phyloP scores from a whole-genome alignment of 92 coral and sea anemone species.

The Phenganax stokvisi region DNA sequence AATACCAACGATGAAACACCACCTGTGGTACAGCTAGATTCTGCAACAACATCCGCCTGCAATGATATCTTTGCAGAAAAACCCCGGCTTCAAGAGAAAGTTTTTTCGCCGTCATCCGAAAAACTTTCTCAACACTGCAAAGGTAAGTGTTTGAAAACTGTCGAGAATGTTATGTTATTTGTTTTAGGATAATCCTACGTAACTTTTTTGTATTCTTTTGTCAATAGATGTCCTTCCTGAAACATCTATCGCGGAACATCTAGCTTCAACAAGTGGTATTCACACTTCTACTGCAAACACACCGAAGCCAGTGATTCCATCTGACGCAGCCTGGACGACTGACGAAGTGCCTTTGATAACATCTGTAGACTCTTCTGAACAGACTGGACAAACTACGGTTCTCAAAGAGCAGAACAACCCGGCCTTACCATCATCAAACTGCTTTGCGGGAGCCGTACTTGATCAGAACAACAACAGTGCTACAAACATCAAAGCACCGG shows the following conservation, averaged over 20 bases:
- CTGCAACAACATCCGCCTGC: neutral
- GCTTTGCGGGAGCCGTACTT: neutral
- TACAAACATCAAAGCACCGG: neutral
- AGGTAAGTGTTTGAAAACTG: neutral
- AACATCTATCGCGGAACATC: neutral
- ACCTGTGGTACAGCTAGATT: neutral
- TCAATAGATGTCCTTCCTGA: no score
- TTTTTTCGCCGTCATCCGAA: neutral
- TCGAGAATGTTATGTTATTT: neutral
- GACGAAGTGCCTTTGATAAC: neutral
- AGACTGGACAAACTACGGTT: neutral
- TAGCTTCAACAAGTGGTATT: neutral
- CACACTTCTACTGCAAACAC: neutral
- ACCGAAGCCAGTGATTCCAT: neutral
- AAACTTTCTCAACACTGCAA: neutral
- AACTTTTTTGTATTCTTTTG: no score
- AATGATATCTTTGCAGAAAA: neutral
- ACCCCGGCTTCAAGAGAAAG: neutral
- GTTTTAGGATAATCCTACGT: no score
- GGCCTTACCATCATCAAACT: neutral
- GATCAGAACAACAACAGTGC: slow-evolving; percentile 1
- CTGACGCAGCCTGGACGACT: neutral
- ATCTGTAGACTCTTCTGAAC: neutral
- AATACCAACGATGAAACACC: neutral
- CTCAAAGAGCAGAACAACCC: neutral